phyloP scores from a whole-genome alignment of 1,140 invertebrate genomes.

The Stegodyphus dumicola region DNA sequence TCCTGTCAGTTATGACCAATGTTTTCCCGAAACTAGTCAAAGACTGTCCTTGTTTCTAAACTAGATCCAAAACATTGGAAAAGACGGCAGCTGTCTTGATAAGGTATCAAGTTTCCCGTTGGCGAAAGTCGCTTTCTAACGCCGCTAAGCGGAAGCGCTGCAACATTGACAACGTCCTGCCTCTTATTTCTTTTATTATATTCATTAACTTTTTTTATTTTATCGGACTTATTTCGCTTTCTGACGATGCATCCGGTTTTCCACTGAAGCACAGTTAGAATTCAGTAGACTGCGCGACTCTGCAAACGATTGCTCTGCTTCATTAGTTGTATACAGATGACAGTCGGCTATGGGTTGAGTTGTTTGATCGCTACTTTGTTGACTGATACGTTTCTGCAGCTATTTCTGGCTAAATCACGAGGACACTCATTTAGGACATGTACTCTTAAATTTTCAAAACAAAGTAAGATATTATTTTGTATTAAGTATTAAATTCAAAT shows the following conservation, averaged over 20 bases:
- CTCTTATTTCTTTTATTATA: slow-evolving; percentile 9
- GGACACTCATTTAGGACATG: no score
- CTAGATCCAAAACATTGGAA: not conserved
- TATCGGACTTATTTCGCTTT: slow-evolving; percentile 2
- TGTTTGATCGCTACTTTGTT: no score
- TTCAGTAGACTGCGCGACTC: slow-evolving; percentile 6
- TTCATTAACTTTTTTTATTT: not conserved
- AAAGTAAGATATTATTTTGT: no score
- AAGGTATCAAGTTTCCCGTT: slow-evolving; percentile 15
- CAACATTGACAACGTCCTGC: slow-evolving; percentile 19
- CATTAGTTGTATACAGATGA: no score
- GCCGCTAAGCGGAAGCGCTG: not conserved
- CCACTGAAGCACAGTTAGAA: not conserved
- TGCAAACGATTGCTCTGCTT: not conserved
- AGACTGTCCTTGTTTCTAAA: not conserved
- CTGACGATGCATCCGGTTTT: slow-evolving; percentile 4
- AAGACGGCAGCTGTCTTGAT: not conserved
- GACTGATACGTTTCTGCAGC: no score
- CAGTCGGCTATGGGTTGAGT: no score
- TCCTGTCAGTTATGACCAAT: not conserved
- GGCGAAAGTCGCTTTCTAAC: not conserved
- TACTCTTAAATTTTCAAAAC: no score
- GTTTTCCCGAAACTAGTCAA: slow-evolving; percentile 10
- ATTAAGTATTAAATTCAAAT: no score
- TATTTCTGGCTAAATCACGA: no score